These are phyloP conservation scores for Ctenoplectra terminalis DNA, from an alignment of 1,140 invertebrate species.

Conservation along the genomic window DNA sequence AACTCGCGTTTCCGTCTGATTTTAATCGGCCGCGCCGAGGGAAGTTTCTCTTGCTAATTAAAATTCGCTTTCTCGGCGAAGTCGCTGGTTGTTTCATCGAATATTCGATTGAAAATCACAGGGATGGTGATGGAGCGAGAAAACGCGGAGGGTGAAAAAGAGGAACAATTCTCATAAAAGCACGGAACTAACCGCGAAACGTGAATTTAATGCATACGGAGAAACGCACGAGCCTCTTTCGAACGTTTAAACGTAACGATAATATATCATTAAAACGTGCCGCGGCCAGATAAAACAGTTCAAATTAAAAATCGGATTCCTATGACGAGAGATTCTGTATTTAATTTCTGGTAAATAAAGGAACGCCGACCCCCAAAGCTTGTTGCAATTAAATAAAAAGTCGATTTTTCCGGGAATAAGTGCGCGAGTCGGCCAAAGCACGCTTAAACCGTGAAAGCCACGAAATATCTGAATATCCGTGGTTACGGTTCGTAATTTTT, in stretches of 20 bases:
- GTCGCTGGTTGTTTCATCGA: slow-evolving; percentile 33
- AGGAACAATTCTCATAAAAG: not conserved
- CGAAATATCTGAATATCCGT: slow-evolving; percentile 10
- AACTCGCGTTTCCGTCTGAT: slow-evolving; percentile 38
- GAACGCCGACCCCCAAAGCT: not conserved
- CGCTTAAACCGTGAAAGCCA: slow-evolving; percentile 5
- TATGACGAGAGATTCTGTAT: not conserved
- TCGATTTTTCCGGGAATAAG: not conserved
- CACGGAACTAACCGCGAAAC: too few relatives aligned
- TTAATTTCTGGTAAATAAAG: slow-evolving; percentile 26
- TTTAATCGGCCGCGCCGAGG: slow-evolving; percentile 34
- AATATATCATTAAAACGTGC: not conserved
- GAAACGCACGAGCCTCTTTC: not conserved
- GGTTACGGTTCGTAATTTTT: not conserved
- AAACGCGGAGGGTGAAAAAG: not conserved
- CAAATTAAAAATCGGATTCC: slow-evolving; percentile 34
- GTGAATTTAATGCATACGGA: not conserved
- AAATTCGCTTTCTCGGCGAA: slow-evolving; percentile 40
- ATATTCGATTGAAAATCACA: not conserved
- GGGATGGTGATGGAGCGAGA: not conserved
- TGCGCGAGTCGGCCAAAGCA: not conserved
- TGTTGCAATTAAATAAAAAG: slow-evolving; percentile 26
- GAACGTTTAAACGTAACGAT: not conserved
- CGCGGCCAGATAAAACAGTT: not conserved
- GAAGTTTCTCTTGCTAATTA: slow-evolving; percentile 41